Base-by-base conservation (phyloP, 2,797 vertebrate species). In the Ciconia nigra region DNA sequence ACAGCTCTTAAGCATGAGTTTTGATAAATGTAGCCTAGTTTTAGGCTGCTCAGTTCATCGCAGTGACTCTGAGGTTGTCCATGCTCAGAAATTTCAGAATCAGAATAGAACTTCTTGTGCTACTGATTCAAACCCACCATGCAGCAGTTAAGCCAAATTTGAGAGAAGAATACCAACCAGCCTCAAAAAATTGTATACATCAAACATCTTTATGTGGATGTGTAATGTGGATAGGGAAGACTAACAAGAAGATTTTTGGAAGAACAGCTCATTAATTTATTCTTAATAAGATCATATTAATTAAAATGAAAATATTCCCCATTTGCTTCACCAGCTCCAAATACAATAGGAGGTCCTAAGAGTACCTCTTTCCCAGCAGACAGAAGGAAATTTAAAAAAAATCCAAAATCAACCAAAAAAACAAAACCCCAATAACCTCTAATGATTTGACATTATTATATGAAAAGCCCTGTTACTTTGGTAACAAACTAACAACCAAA, bases 251-350 rank as follows among this genome's bases (percentile, higher is more conserved):
- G 17, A 69, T 70, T 85, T 89, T 62, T 63, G 33, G 58, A 87
- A 77, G 21, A 89, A 72, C n/a, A 85, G 29, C 19, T 95, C 35
- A 44, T 95, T 89, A 67, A 76, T 79, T 93, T 88, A 46, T 74
- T 94, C 73, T 93, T 87, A 76, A 70, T 63, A 79, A 73, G 70
- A 83, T 52, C 51, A 7, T 31, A 86, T 67, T 89, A 83, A 93
- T 91, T 81, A 94, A 92, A 96, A 88, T n/a, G 12, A 90, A 95
- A 94, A 80, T 33, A 83, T 25, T 94, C 29, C 26, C 28, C 33
- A 54, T 81, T 96, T 88, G 73, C 44, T 91, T 91, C 41, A 81
- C 18, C 35, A 66, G 11, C 35, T 88, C 47, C 57, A 83, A 70
- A 84, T 71, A 70, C 20, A 85, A 61, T 1, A 85, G 63, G 14